Evolutionary conservation across 1,140 invertebrate species (phyloP), one percentile per base, ranked within the genome.

Genomic region (Chelonus insularis): DNA sequence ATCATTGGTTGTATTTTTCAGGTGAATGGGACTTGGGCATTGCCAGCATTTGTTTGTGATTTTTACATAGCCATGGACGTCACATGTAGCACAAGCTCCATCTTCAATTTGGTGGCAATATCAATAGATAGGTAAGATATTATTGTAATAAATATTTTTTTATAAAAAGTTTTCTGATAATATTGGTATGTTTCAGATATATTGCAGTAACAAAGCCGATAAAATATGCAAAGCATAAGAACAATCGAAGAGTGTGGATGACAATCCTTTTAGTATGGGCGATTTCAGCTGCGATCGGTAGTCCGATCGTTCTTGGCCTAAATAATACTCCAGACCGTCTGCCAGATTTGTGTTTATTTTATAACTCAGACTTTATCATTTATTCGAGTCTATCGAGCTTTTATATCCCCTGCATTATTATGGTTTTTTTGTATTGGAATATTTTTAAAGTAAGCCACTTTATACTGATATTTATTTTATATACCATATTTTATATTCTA

Each of bases 21-120:
- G 92, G 89, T 93, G 62, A 91, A 91, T 73, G 90, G 90, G 11
- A 85, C 85, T 34, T 97, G 96, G 95, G 87, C 88, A 54, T 83
- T 99, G 60, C 94, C 95, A 36, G 88, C 90, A 55, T 88, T 94
- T 68, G 87, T 97, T 18, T 99, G 97, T 82, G 96, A 99, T 84
- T 94, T 97, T 78, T 99, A 98, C 87, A 97, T 99, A 73, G 96
- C 96, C 6, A 94, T 96, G 89, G 97, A 99, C 82, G 97, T 99
- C 63, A 95, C 94, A 62, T 97, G 94, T 79, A 98, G 95, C 72
- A 99, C 97, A 25, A 98, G 96, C 69, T 98, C 96, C 73, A 99
- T 99, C 77, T 95, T 99, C 83, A 99, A 94, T 85, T 87, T 99
- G 70, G 95, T 98, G 64, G 96, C 97, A 69, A 99, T 99, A 82